Evolutionary conservation across 1,140 invertebrate genomes (phyloP).

Genomic region (Heliconius hewitsoni): DNA sequence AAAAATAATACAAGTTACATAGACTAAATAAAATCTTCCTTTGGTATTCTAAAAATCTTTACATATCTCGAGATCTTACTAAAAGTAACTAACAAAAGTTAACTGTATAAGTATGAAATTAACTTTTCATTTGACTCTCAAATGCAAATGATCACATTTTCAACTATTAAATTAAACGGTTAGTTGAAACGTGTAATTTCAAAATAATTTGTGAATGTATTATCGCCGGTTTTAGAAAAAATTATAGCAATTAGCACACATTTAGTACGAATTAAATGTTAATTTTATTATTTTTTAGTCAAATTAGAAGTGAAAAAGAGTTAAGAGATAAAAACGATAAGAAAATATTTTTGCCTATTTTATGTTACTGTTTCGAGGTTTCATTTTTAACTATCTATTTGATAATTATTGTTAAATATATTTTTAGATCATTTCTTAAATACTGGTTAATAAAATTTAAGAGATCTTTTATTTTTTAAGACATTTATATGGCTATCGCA

Average conservation of each 20-base stretch:
- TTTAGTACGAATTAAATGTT: constrained; percentile 1
- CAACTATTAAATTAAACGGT: not conserved
- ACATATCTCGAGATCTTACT: not conserved
- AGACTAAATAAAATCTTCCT: not conserved
- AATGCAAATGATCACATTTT: not conserved
- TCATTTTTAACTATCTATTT: not conserved
- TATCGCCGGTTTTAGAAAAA: not conserved
- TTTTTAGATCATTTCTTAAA: too few relatives aligned
- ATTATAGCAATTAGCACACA: constrained; percentile 10
- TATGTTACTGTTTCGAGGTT: not conserved
- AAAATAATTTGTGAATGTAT: constrained; percentile 10
- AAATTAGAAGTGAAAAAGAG: not conserved
- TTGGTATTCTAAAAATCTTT: not conserved
- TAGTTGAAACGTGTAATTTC: not conserved
- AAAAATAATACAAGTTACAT: not conserved
- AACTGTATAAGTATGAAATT: not conserved
- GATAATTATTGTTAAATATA: not conserved
- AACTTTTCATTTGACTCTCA: not conserved
- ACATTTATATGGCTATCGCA: too few relatives aligned
- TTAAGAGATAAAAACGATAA: not conserved
- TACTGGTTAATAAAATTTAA: too few relatives aligned
- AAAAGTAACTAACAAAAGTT: not conserved
- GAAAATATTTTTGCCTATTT: not conserved
- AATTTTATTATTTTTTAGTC: constrained; percentile 9
- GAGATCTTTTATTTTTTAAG: too few relatives aligned